Evolutionary conservation across 2,797 vertebrate species (phyloP).

Genomic region (Parauchenoglanis ngamensis): DNA sequence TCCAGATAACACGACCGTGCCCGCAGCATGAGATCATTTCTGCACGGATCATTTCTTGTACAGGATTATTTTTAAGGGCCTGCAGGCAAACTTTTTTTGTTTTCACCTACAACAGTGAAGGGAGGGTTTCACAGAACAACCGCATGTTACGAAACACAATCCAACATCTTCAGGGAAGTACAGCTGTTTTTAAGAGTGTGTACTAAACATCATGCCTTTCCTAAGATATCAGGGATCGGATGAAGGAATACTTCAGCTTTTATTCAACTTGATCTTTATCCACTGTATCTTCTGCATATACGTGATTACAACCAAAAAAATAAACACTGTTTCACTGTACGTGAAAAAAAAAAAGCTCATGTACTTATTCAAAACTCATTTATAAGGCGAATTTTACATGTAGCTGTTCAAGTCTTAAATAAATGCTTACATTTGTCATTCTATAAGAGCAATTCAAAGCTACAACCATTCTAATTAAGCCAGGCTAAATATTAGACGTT

Average conservation of each 20-base stretch:
- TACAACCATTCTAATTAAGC: not conserved
- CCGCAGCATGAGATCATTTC: constrained; percentile 25
- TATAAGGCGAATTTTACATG: not conserved
- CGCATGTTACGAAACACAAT: not conserved
- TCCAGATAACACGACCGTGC: not conserved
- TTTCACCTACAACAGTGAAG: constrained; percentile 8
- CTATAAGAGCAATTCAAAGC: not conserved
- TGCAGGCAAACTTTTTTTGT: constrained; percentile 16
- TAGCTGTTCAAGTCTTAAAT: not conserved
- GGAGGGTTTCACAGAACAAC: not conserved
- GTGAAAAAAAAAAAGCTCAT: not conserved
- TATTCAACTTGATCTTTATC: not conserved
- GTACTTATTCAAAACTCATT: not conserved
- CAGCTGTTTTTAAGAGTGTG: not conserved
- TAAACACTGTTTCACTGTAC: not conserved
- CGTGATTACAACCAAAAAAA: not conserved
- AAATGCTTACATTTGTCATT: not conserved
- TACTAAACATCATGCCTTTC: not conserved
- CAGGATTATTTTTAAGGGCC: not conserved
- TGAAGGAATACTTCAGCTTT: not conserved
- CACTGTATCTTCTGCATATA: not conserved
- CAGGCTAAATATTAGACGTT: not conserved
- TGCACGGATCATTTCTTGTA: constrained; percentile 29
- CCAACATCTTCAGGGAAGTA: constrained; percentile 1
- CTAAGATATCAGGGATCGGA: not conserved